These are phyloP conservation scores for Lacerta agilis DNA, from an alignment of 2,797 vertebrate genomes.

Conservation along the genomic window DNA sequence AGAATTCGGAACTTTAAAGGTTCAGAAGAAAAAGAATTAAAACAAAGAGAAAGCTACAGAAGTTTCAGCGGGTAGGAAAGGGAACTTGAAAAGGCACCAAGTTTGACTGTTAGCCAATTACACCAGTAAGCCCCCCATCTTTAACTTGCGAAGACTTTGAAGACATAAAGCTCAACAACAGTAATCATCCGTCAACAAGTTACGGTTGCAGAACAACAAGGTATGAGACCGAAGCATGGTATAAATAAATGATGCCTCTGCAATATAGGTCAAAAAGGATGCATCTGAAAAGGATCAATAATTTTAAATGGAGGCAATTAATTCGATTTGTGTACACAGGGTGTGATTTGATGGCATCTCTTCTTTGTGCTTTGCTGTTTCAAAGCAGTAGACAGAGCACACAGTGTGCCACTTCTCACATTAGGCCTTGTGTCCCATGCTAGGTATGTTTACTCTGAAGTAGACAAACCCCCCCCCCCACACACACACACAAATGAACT, in stretches of 20 bases:
- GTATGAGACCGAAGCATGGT: conserved; percentile 43
- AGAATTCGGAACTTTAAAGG: conserved; percentile 47
- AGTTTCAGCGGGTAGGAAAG: conserved; percentile 52
- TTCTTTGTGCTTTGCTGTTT: conserved; percentile 9
- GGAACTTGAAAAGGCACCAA: conserved; percentile 43
- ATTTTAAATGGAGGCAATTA: conserved; percentile 54
- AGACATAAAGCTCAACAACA: conserved; percentile 48
- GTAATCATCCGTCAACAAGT: conserved; percentile 46
- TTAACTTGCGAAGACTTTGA: conserved; percentile 57
- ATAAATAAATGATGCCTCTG: conserved; percentile 53
- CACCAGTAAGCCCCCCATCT: conserved; percentile 41
- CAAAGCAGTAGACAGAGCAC: background rate
- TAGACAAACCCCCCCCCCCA: background rate
- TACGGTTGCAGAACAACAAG: conserved; percentile 50
- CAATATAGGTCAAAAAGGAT: conserved; percentile 40
- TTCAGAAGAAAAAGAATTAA: conserved; percentile 31
- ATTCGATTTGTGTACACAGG: conserved; percentile 17
- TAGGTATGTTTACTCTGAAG: background rate
- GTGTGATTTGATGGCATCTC: background rate
- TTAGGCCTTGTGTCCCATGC: background rate
- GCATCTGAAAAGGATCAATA: conserved; percentile 39
- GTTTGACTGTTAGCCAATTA: conserved; percentile 35
- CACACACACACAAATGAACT: no score
- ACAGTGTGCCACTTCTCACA: background rate
- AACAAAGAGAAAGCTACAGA: conserved; percentile 51